These are phyloP conservation scores for Ictidomys tridecemlineatus DNA, from an alignment of 2,113 vertebrate genomes.

Conservation along the genomic window DNA sequence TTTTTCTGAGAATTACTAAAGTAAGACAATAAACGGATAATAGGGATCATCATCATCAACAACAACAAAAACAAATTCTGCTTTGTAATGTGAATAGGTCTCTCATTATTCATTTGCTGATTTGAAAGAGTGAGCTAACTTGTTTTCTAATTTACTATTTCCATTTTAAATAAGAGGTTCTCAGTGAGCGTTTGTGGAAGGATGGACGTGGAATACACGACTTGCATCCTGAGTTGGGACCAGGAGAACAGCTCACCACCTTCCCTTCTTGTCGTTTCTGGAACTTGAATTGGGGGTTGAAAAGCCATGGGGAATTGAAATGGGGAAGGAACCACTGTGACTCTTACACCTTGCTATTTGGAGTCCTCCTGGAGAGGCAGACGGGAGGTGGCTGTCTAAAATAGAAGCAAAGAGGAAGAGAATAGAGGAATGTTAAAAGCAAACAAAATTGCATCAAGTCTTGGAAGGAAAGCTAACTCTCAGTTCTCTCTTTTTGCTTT, in stretches of 20 bases:
- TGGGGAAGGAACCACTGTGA: not conserved
- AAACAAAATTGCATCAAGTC: not conserved
- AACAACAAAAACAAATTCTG: not conserved
- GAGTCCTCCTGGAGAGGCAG: not conserved
- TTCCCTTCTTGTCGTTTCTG: not conserved
- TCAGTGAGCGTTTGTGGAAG: not conserved
- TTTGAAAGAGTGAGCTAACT: not conserved
- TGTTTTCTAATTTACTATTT: constrained; percentile 1
- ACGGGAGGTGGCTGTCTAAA: not conserved
- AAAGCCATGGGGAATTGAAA: not conserved
- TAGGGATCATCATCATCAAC: not conserved
- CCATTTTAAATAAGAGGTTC: not conserved
- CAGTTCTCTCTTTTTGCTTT: not conserved
- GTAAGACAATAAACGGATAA: not conserved
- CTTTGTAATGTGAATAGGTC: not conserved
- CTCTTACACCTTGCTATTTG: not conserved
- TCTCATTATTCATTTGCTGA: constrained; percentile 26
- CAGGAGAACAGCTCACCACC: not conserved
- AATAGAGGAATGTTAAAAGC: not conserved
- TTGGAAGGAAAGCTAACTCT: not conserved
- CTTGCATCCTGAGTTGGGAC: not conserved
- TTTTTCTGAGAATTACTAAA: not conserved
- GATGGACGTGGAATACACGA: too few species aligned
- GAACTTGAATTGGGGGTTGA: not conserved
- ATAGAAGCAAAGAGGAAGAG: not conserved